phyloP scores from a whole-genome alignment of 1,140 invertebrate genomes.

The Drosophila neocordata region DNA sequence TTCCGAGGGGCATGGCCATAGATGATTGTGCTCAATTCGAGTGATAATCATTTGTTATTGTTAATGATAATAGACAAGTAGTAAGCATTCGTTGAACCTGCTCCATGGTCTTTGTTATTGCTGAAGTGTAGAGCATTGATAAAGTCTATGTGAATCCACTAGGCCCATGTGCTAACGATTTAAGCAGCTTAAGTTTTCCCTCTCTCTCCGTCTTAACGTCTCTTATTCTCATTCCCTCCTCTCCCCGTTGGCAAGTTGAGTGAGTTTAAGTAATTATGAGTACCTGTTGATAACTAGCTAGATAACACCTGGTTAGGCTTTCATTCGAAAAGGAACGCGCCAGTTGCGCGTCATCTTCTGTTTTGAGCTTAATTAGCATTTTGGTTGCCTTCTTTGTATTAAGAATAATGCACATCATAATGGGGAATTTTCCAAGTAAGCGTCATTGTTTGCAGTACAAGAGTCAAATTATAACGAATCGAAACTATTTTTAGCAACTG shows the following conservation, averaged over 20 bases:
- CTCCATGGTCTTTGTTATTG: background rate
- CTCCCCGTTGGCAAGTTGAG: background rate
- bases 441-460: slow-evolving; percentile 44
- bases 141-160: slow-evolving; percentile 10
- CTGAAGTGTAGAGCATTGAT: too few species aligned
- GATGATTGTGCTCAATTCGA: slow-evolving; percentile 52
- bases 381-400: slow-evolving; percentile 21
- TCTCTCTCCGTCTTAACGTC: background rate
- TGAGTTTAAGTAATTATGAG: slow-evolving; percentile 16
- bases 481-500: slow-evolving; percentile 36
- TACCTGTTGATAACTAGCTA: slow-evolving; percentile 33
- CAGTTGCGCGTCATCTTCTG: slow-evolving; percentile 7
- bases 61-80: slow-evolving; percentile 24
- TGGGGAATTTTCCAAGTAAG: slow-evolving; percentile 38
- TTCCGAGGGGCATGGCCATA: slow-evolving; percentile 1
- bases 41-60: slow-evolving; percentile 40
- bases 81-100: slow-evolving; percentile 23
- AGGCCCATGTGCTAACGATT: slow-evolving; percentile 30
- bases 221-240: too few species aligned
- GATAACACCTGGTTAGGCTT: slow-evolving; percentile 39
- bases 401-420: slow-evolving; percentile 24
- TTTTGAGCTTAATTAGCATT: slow-evolving; percentile 45
- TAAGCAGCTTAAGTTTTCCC: slow-evolving; percentile 7
- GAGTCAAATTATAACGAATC: slow-evolving; percentile 16
- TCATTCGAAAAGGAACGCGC: background rate